Evolutionary conservation across 2,113 vertebrate species (phyloP), one percentile per base, ranked within the genome.

Genomic region (Phalacrocorax carbo): DNA sequence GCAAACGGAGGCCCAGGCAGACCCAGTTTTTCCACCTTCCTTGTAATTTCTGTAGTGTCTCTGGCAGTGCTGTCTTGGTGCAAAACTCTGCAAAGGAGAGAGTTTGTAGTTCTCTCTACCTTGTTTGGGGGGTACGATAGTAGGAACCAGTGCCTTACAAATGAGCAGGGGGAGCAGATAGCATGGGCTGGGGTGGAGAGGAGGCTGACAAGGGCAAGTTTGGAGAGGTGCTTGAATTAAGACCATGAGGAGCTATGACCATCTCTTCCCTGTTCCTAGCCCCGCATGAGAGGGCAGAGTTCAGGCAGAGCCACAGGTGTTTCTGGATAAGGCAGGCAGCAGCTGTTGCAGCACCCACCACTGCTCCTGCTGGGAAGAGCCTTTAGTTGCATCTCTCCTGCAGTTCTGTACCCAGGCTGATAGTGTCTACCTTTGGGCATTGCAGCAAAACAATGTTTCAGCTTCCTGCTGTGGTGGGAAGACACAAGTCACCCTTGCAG

Each of bases 201-300:
- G 58, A 29, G 23, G 7, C 79, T 65, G 46, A 5, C 13, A 42
- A 34, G 52, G 44, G 7, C 13, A 3, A 11, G 10, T 55, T 79
- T 82, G 57, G 49, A 58, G 82, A 79, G 29, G 38, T 87, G 60
- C 29, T 89, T 19, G 36, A 57, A 27, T 54, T 51, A 61, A 78
- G 40, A 25, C 11, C 0, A 0, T 20, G 4, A 72, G 54, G 54
- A 40, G 16, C 54, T 34, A 23, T 61, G 81, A 46, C 14, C 4
- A 2, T 3, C 14, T 80, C 12, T 88, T 69, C 11, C 5, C 11
- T 34, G 4, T 36, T 76, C 22, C 46, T 58, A 46, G 42, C 25
- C 13, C 20, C 2, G 2, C 23, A 30, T 0, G 3, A 58, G 48
- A 36, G 25, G 27, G 26, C 48, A 46, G 79, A n/a, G 55, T 16